phyloP scores from a whole-genome alignment of 2,113 vertebrate species.

The Pristiophorus japonicus region DNA sequence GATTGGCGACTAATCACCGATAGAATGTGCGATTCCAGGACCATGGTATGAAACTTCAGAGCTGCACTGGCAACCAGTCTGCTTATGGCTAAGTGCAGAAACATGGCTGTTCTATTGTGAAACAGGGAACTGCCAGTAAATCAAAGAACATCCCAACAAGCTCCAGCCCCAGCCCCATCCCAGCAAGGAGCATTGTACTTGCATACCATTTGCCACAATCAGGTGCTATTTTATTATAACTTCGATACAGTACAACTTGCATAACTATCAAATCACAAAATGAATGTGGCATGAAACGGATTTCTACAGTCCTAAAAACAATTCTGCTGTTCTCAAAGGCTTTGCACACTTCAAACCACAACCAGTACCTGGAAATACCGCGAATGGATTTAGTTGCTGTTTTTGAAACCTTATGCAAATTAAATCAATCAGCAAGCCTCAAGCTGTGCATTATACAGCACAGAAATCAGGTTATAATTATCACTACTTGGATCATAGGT shows the following conservation, averaged over 20 bases:
- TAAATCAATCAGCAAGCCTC: not conserved
- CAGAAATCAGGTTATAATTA: not conserved
- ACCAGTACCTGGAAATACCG: not conserved
- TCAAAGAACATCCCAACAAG: not conserved
- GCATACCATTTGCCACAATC: not conserved
- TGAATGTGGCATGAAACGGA: no score
- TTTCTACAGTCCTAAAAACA: not conserved
- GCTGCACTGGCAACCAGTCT: no score
- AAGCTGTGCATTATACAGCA: not conserved
- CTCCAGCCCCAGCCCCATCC: no score
- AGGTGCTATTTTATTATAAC: not conserved
- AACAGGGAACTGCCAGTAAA: no score
- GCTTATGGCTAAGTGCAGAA: no score
- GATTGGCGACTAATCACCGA: no score
- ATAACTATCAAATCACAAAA: not conserved
- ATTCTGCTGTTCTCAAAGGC: not conserved
- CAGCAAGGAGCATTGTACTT: not conserved
- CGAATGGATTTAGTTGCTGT: not conserved
- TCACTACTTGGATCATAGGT: not conserved
- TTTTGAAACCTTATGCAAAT: not conserved
- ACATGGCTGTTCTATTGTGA: no score
- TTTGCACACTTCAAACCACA: not conserved
- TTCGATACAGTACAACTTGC: not conserved
- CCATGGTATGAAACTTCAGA: no score
- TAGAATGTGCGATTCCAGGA: no score